Conservation (phyloP, 2,113 vertebrate genomes). For the Irena cyanogastra region DNA sequence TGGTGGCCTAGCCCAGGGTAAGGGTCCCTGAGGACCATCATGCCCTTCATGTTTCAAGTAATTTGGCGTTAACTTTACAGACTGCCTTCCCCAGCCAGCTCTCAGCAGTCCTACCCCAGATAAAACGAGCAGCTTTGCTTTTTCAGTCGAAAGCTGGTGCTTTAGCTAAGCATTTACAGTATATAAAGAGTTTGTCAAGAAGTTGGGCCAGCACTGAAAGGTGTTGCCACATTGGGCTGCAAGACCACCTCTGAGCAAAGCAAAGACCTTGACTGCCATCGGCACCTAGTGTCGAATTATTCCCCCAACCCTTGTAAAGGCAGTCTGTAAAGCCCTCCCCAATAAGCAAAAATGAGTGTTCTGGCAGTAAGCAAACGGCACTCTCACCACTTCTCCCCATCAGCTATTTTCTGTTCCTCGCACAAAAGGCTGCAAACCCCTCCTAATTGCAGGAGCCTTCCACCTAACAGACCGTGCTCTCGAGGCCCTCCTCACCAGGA, state of each 20-base stretch:
- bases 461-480: conserved; percentile 59
- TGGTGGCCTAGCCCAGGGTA: background rate
- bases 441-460: conserved; percentile 62
- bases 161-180: background rate
- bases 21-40: background rate
- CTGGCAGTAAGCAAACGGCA: background rate
- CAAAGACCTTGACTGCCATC: background rate
- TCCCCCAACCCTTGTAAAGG: background rate
- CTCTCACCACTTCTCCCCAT: conserved; percentile 19
- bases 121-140: background rate
- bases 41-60: accelerated
- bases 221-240: background rate
- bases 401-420: conserved; percentile 53
- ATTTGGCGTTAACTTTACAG: background rate
- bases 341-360: background rate
- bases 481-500: conserved; percentile 57
- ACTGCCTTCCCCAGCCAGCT: background rate
- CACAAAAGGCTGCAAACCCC: conserved; percentile 61
- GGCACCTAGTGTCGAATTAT: background rate
- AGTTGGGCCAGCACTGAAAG: background rate
- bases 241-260: background rate
- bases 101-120: background rate
- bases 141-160: background rate
- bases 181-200: background rate
- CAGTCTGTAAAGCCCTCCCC: background rate